Evolutionary conservation across 2,888 invertebrate species (phyloP), one percentile per base, ranked within the genome.

Genomic region (Hoplodrina ambigua): DNA sequence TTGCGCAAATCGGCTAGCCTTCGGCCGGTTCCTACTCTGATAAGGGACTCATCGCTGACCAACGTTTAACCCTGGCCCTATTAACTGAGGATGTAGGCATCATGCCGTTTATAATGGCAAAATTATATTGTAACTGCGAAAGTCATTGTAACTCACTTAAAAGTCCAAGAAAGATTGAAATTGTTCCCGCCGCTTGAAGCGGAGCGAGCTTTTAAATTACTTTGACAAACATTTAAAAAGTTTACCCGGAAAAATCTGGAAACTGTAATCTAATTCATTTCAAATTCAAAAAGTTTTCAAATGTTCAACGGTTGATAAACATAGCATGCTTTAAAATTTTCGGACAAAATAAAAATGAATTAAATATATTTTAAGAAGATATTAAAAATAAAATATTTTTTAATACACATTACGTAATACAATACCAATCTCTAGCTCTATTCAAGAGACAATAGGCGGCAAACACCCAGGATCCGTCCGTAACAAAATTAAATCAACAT

Each of bases 1-100:
- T 95, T 95, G 95, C 95, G 95, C 94, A 95, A 95, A 93, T 92
- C 89, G 78, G 86, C 86, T 91, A 94, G 94, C 95, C 94, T 95
- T 94, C 93, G 89, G 85, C 85, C 87, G 84, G 94, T 94, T 95
- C 94, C 94, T 94, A 91, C 88, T 90, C 84, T 87, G 95, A 95
- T 95, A 95, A 95, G 90, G 88, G 88, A 88, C 86, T 85, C 85
- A 89, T 85, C 86, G 83, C 81, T 88, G 88, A 85, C 88, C 89
- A 90, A 85, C 75, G 83, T 86, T 84, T 94, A 94, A 94, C 95
- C 95, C 94, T 95, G 95, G 94, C 95, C 94, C 94, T 93, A 93
- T 94, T 84, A 78, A 87, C 80, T 90, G 85, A 90, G 92, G 90
- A 93, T 93, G 92, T 91, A 86, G 81, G 84, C 86, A 84, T 84